phyloP scores from a whole-genome alignment of 2,797 vertebrate genomes.

The Nyctalus aviator region DNA sequence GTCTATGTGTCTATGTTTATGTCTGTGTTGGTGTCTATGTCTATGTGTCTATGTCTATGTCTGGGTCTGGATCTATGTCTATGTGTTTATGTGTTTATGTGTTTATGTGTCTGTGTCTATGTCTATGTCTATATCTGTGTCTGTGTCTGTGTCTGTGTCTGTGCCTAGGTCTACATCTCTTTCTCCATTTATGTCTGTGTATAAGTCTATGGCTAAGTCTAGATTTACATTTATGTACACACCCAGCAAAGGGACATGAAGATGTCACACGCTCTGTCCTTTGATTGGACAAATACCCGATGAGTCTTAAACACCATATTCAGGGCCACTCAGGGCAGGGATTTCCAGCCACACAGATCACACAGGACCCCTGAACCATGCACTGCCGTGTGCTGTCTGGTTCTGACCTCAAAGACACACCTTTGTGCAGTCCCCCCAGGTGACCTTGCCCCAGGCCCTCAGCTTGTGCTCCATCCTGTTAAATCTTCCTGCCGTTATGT shows the following conservation, averaged over 20 bases:
- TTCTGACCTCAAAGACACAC: not conserved
- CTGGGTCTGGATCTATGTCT: not conserved
- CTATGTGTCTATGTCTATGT: not conserved
- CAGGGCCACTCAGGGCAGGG: not conserved
- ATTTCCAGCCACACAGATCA: too few species aligned
- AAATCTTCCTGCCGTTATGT: constrained; percentile 40
- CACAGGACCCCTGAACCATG: rapidly evolving
- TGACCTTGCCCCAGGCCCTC: constrained; percentile 81
- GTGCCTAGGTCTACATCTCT: too few species aligned
- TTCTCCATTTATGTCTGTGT: not conserved
- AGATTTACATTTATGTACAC: too few species aligned
- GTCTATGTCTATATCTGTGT: not conserved
- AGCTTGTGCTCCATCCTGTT: not conserved
- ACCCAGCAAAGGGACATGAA: rapidly evolving
- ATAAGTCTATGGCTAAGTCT: not conserved
- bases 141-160: not conserved
- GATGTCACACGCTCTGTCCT: not conserved
- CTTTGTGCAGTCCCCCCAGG: not conserved
- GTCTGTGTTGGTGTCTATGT: not conserved
- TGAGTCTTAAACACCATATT: not conserved
- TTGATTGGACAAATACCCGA: not conserved
- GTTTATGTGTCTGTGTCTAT: too few species aligned
- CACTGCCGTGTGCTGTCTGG: rapidly evolving
- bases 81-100: rapidly evolving
- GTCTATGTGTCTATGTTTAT: not conserved